Conservation (phyloP, 2,113 vertebrate genomes). For the Notiomystis cincta region DNA sequence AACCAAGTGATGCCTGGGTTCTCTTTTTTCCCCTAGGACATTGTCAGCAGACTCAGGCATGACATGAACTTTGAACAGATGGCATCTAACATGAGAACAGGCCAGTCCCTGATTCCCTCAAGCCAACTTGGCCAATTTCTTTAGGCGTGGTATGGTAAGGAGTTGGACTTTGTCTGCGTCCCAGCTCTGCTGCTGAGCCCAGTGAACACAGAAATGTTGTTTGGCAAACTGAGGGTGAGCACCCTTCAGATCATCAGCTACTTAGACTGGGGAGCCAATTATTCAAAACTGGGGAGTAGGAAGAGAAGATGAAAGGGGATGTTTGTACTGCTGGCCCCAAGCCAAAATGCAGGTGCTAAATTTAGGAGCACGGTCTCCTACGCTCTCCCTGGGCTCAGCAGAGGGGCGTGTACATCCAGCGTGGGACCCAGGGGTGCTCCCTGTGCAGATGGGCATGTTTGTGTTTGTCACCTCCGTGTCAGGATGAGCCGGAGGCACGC, state of each 20-base stretch:
- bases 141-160: neutral
- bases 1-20: neutral
- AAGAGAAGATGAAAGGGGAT: neutral
- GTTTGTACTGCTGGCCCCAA: neutral
- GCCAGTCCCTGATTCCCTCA: neutral
- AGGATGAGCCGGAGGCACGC: constrained; percentile 42
- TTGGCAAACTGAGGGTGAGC: neutral
- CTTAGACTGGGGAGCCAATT: neutral
- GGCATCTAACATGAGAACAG: neutral
- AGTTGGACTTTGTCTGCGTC: neutral
- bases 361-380: neutral
- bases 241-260: neutral
- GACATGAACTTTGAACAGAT: neutral
- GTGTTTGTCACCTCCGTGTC: constrained; percentile 51
- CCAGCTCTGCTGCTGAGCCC: neutral
- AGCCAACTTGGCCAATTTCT: neutral
- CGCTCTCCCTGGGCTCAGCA: neutral
- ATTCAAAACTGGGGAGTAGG: neutral
- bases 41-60: neutral
- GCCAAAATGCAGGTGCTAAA: fast-evolving
- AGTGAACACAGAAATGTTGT: neutral
- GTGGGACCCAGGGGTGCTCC: neutral
- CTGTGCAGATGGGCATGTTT: neutral
- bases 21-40: neutral
- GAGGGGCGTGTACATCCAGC: fast-evolving